Evolutionary conservation across 2,888 invertebrate genomes (phyloP).

Genomic region (Podabrus alpinus): DNA sequence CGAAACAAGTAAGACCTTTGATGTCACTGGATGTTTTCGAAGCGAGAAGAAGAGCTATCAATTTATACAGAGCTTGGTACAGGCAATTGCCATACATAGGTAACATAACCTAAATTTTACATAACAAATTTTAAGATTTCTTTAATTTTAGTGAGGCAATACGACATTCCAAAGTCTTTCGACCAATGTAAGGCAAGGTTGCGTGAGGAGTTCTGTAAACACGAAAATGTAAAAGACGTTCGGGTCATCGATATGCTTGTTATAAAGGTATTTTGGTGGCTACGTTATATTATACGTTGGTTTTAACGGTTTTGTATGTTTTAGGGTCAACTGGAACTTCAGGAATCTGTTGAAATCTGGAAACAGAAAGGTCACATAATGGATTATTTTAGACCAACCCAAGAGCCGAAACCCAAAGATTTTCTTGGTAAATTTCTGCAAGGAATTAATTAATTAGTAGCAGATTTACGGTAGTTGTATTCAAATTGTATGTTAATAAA

Average conservation of each 20-base stretch:
- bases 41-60: constrained; percentile 81
- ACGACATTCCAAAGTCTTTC: constrained; percentile 77
- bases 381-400: constrained; percentile 83
- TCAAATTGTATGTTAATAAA: not conserved
- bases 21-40: constrained; percentile 78
- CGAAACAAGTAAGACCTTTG: constrained; percentile 81
- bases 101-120: constrained; percentile 57
- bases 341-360: constrained; percentile 85
- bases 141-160: constrained; percentile 73
- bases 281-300: not conserved
- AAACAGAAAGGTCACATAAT: constrained; percentile 89
- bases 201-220: constrained; percentile 76
- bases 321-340: constrained; percentile 94
- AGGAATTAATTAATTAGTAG: constrained; percentile 56
- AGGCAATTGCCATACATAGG: constrained; percentile 88
- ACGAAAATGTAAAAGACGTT: constrained; percentile 80
- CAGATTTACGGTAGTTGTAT: not conserved
- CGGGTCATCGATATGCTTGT: constrained; percentile 90
- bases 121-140: constrained; percentile 26
- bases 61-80: constrained; percentile 92
- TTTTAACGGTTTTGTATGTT: constrained; percentile 38
- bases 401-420: constrained; percentile 84
- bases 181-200: constrained; percentile 73
- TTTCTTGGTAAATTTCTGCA: constrained; percentile 89
- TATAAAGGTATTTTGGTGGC: constrained; percentile 72